These are phyloP conservation scores for Lepidocyrtinus sp. DNA, from an alignment of 2,888 invertebrate species.

Conservation along the genomic window DNA sequence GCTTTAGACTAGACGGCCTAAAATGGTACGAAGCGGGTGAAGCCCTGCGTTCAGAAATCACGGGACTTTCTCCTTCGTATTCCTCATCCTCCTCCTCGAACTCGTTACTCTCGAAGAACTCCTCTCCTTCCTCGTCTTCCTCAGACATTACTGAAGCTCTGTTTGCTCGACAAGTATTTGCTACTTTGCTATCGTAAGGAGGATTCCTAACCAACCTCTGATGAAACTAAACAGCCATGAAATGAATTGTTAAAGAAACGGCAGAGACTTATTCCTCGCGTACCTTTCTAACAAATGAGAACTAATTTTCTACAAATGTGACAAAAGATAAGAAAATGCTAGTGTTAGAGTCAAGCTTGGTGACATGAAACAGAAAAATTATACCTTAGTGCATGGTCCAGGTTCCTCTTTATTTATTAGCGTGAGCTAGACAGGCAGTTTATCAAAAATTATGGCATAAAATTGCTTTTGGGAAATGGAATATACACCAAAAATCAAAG, in stretches of 20 bases:
- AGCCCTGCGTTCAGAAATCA: no score
- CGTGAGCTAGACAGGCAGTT: neutral
- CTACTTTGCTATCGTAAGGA: no score
- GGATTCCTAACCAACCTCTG: no score
- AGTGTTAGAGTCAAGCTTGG: neutral
- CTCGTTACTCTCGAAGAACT: neutral
- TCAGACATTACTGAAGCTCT: neutral
- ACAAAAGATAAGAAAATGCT: constrained; percentile 1
- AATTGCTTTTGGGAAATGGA: constrained; percentile 27
- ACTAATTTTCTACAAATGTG: neutral
- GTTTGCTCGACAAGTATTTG: neutral
- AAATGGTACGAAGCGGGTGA: no score
- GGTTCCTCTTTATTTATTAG: neutral
- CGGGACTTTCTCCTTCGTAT: neutral
- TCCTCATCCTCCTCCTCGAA: neutral
- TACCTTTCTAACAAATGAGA: neutral
- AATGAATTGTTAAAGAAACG: no score
- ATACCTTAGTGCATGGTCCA: neutral
- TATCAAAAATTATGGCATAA: constrained; percentile 12
- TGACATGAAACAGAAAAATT: constrained; percentile 3
- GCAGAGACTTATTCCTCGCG: no score
- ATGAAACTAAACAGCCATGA: no score
- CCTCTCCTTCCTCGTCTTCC: neutral
- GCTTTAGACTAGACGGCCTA: neutral
- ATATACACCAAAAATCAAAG: no score